phyloP scores from a whole-genome alignment of 2,113 vertebrate species.

The Psophia crepitans region DNA sequence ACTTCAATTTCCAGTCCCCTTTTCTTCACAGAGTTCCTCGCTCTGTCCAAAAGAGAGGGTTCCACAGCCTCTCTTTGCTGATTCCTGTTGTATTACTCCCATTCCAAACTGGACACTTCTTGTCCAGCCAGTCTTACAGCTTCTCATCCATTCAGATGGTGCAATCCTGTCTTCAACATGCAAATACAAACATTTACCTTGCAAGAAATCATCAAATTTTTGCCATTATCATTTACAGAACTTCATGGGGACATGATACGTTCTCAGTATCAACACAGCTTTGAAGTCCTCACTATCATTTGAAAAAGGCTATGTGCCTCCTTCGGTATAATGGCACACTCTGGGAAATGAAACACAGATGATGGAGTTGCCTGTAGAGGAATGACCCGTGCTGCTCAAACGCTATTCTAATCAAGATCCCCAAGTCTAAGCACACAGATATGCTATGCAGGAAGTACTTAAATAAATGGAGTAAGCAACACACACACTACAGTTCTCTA shows the following conservation, averaged over 20 bases:
- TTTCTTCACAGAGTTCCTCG: background rate
- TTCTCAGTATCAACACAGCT: background rate
- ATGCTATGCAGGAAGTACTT: background rate
- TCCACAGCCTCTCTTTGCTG: background rate
- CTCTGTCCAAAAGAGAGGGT: background rate
- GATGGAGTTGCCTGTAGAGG: background rate
- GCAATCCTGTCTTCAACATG: background rate
- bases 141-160: background rate
- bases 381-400: background rate
- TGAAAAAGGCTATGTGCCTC: background rate
- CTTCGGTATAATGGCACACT: background rate
- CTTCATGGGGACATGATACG: fast-evolving
- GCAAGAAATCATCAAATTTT: background rate
- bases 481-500: background rate
- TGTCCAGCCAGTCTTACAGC: fast-evolving
- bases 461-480: background rate
- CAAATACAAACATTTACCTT: background rate
- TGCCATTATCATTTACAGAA: background rate
- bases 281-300: background rate
- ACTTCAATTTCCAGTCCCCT: background rate
- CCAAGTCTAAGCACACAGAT: background rate
- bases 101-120: background rate
- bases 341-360: background rate
- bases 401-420: background rate
- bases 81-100: background rate